These are phyloP conservation scores for Selene dorsalis DNA, from an alignment of 2,797 vertebrate genomes.

Conservation along the genomic window DNA sequence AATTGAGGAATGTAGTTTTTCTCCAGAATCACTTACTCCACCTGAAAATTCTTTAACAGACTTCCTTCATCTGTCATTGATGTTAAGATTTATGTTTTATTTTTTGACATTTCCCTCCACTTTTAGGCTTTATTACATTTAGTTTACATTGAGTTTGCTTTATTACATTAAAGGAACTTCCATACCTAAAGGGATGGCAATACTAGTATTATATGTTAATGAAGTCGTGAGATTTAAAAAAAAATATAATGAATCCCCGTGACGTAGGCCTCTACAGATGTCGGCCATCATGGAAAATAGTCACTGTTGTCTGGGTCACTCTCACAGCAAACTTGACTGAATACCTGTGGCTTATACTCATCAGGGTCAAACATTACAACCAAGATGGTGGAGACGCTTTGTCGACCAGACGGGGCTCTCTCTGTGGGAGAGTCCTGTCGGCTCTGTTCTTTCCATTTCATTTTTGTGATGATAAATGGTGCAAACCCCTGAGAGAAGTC, in stretches of 20 bases:
- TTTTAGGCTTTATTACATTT: constrained; percentile 1
- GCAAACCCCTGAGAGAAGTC: constrained; percentile 25
- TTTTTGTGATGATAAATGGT: constrained; percentile 13
- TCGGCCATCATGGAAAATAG: constrained; percentile 36
- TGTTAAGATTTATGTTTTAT: background rate
- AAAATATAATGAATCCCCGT: background rate
- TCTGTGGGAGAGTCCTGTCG: background rate
- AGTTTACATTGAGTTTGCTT: background rate
- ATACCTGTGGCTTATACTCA: constrained; percentile 6
- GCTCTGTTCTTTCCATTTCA: constrained; percentile 31
- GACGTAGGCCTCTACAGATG: constrained; percentile 5
- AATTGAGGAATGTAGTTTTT: background rate
- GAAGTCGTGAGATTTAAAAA: background rate
- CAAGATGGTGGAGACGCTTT: background rate
- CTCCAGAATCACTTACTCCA: background rate
- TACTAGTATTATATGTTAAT: background rate
- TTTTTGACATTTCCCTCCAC: background rate
- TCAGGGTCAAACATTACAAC: constrained; percentile 8
- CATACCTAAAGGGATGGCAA: background rate
- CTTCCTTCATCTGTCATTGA: background rate
- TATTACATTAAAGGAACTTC: constrained; percentile 1
- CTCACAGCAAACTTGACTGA: background rate
- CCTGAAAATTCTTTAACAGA: background rate
- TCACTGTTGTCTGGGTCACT: background rate
- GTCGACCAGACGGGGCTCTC: constrained; percentile 11